Conservation (phyloP, 2,113 vertebrate species). For the Blennius ocellaris region DNA sequence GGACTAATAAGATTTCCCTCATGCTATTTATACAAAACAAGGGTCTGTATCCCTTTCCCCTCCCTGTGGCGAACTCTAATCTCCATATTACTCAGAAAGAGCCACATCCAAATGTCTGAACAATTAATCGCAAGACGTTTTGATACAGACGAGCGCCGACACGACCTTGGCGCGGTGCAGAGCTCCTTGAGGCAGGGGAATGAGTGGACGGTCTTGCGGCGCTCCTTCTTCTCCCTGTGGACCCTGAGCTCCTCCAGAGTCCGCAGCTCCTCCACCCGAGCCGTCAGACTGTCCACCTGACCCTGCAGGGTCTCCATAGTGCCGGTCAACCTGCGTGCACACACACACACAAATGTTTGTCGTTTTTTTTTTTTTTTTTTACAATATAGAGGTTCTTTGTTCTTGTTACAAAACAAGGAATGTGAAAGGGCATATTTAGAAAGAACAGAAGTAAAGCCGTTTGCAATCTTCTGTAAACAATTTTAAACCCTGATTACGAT, state of each 20-base stretch:
- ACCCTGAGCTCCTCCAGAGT: conserved; percentile 91
- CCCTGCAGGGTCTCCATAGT: conserved; percentile 92
- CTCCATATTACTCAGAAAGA: no score
- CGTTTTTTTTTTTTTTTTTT: neutral
- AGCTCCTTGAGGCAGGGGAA: conserved; percentile 97
- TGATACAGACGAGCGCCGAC: no score
- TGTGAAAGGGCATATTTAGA: conserved; percentile 6
- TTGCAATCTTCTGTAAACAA: conserved; percentile 24
- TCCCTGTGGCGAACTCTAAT: no score
- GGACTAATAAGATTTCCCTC: no score
- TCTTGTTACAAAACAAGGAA: conserved; percentile 20
- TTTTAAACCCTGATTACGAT: conserved; percentile 22
- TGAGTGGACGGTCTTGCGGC: conserved; percentile 93
- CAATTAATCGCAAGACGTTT: no score
- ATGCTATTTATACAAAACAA: no score
- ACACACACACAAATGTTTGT: conserved; percentile 1
- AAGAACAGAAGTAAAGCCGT: conserved; percentile 39
- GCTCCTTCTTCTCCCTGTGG: conserved; percentile 90
- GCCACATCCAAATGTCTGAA: no score
- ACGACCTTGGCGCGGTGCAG: conserved; percentile 89
- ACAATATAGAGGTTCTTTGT: no score
- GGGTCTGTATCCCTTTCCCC: no score
- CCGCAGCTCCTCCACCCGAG: conserved; percentile 91
- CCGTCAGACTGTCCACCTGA: conserved; percentile 93
- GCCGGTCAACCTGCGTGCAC: conserved; percentile 87